Evolutionary conservation across 2,113 vertebrate genomes (phyloP), one percentile per base, ranked within the genome.

Genomic region (Nycticryphes semicollaris): DNA sequence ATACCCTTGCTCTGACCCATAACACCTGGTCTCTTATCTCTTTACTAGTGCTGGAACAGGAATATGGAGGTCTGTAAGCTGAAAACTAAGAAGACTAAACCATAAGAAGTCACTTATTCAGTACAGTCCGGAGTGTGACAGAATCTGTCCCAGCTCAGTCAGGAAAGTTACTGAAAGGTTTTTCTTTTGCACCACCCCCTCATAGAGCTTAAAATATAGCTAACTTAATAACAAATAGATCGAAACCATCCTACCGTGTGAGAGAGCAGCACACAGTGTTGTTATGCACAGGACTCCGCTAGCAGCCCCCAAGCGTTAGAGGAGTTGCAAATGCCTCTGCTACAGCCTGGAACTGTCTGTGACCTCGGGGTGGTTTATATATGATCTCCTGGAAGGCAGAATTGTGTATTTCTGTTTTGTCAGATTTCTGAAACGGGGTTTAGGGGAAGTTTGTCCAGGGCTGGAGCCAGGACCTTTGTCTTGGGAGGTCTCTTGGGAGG

Each of bases 281-380:
- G 48, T 37, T 56, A 50, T 41, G 48, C 76, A 31, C 33, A 60
- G 60, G 63, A n/a, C 12, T 53, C 87, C 73, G 23, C 56, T 70
- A 0, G 0, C 43, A 83, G 67, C 35, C 78, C 18, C 67, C 10
- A 4, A n/a, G n/a, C n/a, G n/a, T n/a, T n/a, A n/a, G n/a, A n/a
- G n/a, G n/a, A n/a, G n/a, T n/a, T n/a, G n/a, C n/a, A n/a, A n/a
- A n/a, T n/a, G n/a, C n/a, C n/a, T n/a, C n/a, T n/a, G n/a, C n/a
- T n/a, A n/a, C n/a, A n/a, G n/a, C n/a, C n/a, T n/a, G n/a, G n/a
- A n/a, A n/a, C n/a, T n/a, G n/a, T n/a, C n/a, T n/a, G n/a, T n/a
- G n/a, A n/a, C n/a, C n/a, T n/a, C n/a, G n/a, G n/a, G n/a, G n/a
- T n/a, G n/a, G n/a, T n/a, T n/a, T n/a, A n/a, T n/a, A n/a, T n/a